Percentiles rank a stretch among this genome's conserved stretches.
phyloP scores from a whole-genome alignment of 1,140 invertebrate genomes.

The Odontomachus brunneus region DNA sequence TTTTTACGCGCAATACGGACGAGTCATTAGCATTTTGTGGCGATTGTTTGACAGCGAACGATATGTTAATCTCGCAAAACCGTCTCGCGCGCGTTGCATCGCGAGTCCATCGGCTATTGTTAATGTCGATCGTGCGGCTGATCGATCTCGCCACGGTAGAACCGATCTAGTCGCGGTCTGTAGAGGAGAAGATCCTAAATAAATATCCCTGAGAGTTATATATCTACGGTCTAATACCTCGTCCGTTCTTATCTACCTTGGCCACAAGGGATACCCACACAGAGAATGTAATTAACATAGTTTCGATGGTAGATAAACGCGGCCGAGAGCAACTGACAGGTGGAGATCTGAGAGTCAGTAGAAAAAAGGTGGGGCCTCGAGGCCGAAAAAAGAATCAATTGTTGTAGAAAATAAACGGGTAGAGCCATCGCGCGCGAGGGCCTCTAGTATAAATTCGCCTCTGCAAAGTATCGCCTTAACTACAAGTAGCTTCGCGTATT shows the following conservation, averaged over 20 bases:
- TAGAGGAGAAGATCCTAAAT: constrained; percentile 44
- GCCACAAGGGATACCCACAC: constrained; percentile 33
- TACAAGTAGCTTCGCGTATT: too few relatives aligned
- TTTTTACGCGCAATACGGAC: background rate
- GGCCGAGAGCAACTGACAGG: constrained; percentile 23
- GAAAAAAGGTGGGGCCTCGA: background rate
- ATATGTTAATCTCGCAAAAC: constrained; percentile 16
- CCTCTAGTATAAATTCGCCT: too few relatives aligned
- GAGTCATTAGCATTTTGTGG: background rate
- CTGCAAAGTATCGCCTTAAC: too few relatives aligned
- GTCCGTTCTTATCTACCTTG: constrained; percentile 45
- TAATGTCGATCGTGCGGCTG: background rate
- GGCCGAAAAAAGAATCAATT: background rate
- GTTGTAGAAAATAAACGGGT: background rate
- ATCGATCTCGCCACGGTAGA: background rate
- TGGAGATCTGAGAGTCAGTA: background rate
- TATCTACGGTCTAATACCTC: constrained; percentile 33
- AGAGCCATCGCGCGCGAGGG: too few relatives aligned
- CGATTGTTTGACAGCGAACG: constrained; percentile 10
- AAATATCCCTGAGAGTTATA: constrained; percentile 51
- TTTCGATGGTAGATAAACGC: constrained; percentile 63
- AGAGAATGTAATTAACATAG: constrained; percentile 69
- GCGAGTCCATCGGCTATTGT: constrained; percentile 8
- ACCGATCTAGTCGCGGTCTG: background rate
- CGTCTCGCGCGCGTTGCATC: background rate